phyloP scores from a whole-genome alignment of 37 sponge, comb jelly and placozoan species.

The Oopsacas minuta region DNA sequence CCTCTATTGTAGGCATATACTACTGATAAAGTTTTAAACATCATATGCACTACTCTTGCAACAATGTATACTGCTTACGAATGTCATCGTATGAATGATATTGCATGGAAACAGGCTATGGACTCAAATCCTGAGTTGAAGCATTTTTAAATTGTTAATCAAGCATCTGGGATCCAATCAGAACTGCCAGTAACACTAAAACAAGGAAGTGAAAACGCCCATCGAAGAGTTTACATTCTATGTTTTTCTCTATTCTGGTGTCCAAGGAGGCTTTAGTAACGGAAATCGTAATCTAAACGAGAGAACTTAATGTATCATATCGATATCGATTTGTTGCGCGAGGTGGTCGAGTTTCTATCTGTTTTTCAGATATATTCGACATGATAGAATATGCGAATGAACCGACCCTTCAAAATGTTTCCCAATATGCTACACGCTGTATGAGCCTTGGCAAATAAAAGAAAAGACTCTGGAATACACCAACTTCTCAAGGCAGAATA shows the following conservation, averaged over 20 bases:
- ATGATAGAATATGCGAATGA: neutral
- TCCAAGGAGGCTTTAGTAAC: neutral
- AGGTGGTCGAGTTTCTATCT: constrained; percentile 8
- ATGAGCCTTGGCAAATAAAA: constrained; percentile 16
- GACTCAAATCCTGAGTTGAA: constrained; percentile 10
- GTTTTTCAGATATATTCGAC: neutral
- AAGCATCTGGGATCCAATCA: constrained; percentile 9
- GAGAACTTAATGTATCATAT: constrained; percentile 8
- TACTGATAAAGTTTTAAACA: constrained; percentile 1
- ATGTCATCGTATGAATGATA: constrained; percentile 14
- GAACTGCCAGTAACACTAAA: constrained; percentile 11
- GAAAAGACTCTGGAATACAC: constrained; percentile 1
- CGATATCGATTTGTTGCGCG: constrained; percentile 9
- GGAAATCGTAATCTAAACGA: constrained; percentile 4
- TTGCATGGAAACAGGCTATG: constrained; percentile 16
- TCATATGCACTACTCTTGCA: neutral
- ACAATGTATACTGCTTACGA: neutral
- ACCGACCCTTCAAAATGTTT: constrained; percentile 16
- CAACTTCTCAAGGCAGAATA: neutral
- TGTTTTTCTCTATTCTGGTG: constrained; percentile 13
- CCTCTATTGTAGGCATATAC: constrained; percentile 6
- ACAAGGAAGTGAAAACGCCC: neutral
- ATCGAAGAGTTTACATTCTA: constrained; percentile 12
- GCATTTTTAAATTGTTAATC: neutral
- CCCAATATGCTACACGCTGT: neutral